Evolutionary conservation across 2,888 invertebrate genomes (phyloP).

Genomic region (Lomographa bimaculata): DNA sequence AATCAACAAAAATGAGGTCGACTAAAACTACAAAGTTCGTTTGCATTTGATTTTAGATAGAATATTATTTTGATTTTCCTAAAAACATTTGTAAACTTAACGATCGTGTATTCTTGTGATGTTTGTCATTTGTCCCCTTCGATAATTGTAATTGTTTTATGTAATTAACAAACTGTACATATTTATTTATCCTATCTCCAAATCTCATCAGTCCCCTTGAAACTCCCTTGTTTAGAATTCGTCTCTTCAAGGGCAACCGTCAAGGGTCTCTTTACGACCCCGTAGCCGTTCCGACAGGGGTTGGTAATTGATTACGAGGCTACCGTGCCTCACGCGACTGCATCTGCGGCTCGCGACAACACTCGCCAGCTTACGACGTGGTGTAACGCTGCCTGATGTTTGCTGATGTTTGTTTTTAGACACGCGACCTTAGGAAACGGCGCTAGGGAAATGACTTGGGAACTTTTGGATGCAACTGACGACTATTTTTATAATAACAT

Average conservation of each 20-base stretch:
- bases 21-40: too few species aligned
- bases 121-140: too few species aligned
- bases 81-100: too few species aligned
- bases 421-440: conserved; percentile 11
- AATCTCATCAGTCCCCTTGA: conserved; percentile 9
- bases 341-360: conserved; percentile 19
- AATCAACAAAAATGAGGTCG: too few species aligned
- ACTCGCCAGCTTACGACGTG: conserved; percentile 15
- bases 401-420: conserved; percentile 15
- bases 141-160: too few species aligned
- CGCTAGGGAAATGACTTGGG: too few species aligned
- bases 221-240: conserved; percentile 9
- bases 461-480: too few species aligned
- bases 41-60: too few species aligned
- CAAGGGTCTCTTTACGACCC: conserved; percentile 27
- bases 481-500: too few species aligned
- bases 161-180: too few species aligned
- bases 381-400: conserved; percentile 7
- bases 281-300: conserved; percentile 25
- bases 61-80: too few species aligned
- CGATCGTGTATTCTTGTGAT: too few species aligned
- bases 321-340: conserved; percentile 26
- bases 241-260: conserved; percentile 22
- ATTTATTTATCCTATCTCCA: conserved; percentile 1
- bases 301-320: conserved; percentile 27